Percentiles rank a stretch among this genome's conserved stretches.
phyloP scores from a whole-genome alignment of 2,888 invertebrate species.

The Mallateleia sp. region DNA sequence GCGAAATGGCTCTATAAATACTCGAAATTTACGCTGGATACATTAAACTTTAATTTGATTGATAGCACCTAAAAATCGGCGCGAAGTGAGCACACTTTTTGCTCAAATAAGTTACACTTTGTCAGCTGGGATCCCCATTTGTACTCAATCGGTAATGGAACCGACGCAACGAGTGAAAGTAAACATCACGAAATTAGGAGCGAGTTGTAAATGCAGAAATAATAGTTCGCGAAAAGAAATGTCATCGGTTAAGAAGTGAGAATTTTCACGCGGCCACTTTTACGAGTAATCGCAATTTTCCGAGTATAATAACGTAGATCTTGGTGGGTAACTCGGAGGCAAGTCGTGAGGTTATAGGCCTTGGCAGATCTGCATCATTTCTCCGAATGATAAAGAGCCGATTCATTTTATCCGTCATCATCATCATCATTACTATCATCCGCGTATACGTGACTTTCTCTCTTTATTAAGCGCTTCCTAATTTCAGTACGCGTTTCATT shows the following conservation, averaged over 20 bases:
- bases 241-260: conserved; percentile 30
- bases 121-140: conserved; percentile 28
- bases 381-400: conserved; percentile 51
- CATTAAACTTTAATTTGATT: conserved; percentile 15
- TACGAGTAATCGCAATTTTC: conserved; percentile 69
- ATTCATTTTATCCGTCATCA: conserved; percentile 68
- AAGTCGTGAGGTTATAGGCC: background rate
- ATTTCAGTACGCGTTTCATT: conserved; percentile 79
- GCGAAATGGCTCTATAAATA: background rate
- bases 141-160: conserved; percentile 16
- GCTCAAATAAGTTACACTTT: background rate
- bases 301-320: conserved; percentile 49
- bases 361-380: conserved; percentile 63
- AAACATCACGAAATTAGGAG: conserved; percentile 59
- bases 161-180: conserved; percentile 61
- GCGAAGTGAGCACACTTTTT: background rate
- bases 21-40: background rate
- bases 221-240: conserved; percentile 34
- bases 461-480: conserved; percentile 80
- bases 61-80: conserved; percentile 16
- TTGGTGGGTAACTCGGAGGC: conserved; percentile 32
- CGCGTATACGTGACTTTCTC: conserved; percentile 73
- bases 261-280: conserved; percentile 54
- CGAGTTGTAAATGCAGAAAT: conserved; percentile 42
- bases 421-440: conserved; percentile 74